Conservation (phyloP, 2,888 invertebrate species). For the Torymus auratus region DNA sequence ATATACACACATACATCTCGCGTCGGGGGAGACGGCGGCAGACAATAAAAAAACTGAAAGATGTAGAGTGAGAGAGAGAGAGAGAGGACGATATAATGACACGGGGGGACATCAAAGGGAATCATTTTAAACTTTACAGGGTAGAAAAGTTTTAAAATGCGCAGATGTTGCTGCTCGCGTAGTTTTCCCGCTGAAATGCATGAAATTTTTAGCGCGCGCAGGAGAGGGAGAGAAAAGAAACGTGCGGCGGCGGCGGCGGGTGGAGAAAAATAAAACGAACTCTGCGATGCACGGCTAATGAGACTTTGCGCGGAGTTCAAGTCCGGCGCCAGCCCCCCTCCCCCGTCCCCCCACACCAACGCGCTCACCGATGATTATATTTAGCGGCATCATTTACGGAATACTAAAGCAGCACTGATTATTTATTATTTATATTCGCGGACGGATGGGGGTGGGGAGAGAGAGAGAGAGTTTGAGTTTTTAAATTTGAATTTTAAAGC, state of each 20-base stretch:
- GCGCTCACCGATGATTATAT: constrained; percentile 29
- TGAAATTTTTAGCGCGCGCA: constrained; percentile 23
- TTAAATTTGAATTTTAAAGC: constrained; percentile 52
- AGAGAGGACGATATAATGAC: constrained; percentile 40
- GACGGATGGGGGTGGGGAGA: background rate
- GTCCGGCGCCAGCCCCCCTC: no score
- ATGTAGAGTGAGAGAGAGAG: background rate
- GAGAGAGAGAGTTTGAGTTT: constrained; percentile 1
- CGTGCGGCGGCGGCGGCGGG: background rate
- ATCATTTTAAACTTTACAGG: constrained; percentile 53
- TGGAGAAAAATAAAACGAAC: constrained; percentile 31
- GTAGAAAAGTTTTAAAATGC: constrained; percentile 40
- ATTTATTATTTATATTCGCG: constrained; percentile 49
- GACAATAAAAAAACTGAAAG: background rate
- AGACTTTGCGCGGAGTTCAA: constrained; percentile 44
- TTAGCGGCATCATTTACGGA: constrained; percentile 38
- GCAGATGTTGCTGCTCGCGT: constrained; percentile 34
- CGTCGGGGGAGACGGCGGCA: no score
- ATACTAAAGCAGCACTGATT: constrained; percentile 32
- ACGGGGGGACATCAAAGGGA: constrained; percentile 41
- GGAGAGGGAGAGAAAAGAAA: background rate
- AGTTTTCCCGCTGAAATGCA: constrained; percentile 6
- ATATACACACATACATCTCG: no score
- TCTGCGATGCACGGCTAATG: constrained; percentile 27
- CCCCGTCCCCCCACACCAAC: background rate